Conservation (phyloP, 2,113 vertebrate genomes). For the Rhegmatorhina hoffmannsi region DNA sequence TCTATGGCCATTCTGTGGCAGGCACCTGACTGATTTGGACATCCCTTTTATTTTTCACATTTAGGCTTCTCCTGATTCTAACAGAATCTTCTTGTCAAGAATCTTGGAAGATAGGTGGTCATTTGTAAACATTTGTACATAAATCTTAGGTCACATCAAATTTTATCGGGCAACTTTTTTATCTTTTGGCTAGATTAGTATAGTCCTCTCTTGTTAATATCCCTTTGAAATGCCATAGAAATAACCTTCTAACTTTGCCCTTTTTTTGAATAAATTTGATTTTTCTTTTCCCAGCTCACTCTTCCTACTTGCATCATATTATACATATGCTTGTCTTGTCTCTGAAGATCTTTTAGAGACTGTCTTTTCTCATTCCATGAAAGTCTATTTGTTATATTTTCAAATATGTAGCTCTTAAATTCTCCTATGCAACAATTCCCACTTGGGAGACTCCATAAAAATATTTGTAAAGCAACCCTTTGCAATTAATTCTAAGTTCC, state of each 20-base stretch:
- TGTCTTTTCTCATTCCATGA: neutral
- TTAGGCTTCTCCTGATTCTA: neutral
- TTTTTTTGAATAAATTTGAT: neutral
- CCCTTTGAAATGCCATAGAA: neutral
- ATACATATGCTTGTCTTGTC: neutral
- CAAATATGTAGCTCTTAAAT: neutral
- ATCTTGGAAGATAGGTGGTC: neutral
- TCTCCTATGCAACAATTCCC: neutral
- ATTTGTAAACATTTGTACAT: neutral
- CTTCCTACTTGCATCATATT: neutral
- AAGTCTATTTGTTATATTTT: neutral
- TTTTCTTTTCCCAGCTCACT: neutral
- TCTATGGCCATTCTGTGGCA: neutral
- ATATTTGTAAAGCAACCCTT: neutral
- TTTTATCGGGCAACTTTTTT: neutral
- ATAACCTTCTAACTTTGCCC: neutral
- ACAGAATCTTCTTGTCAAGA: neutral
- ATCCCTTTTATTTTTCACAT: neutral
- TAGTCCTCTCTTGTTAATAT: neutral
- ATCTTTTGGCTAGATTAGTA: neutral
- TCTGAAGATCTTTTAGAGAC: neutral
- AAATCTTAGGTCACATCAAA: neutral
- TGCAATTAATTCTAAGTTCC: neutral
- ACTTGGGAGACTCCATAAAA: neutral
- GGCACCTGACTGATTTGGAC: neutral